These are phyloP conservation scores for Rhogogaster chlorosoma DNA, from an alignment of 2,888 invertebrate genomes.

Conservation along the genomic window DNA sequence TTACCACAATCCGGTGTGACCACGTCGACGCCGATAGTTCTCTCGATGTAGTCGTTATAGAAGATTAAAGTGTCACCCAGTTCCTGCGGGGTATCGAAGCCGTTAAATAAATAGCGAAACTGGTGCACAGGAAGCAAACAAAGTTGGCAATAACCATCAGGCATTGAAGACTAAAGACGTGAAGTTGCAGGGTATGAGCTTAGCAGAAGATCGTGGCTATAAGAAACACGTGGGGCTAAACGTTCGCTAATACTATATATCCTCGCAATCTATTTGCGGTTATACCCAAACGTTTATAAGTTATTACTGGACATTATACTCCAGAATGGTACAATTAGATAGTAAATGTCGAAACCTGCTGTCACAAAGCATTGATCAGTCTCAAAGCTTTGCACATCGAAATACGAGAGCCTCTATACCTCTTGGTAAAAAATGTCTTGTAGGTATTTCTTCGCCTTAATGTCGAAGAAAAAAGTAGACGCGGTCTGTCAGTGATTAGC, in stretches of 20 bases:
- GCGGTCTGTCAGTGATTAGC: not conserved
- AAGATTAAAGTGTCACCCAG: constrained; percentile 27
- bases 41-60: constrained; percentile 40
- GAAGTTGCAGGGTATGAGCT: not conserved
- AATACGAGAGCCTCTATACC: not conserved
- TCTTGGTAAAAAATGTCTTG: not conserved
- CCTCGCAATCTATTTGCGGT: not conserved
- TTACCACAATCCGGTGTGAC: not conserved
- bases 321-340: not conserved
- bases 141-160: constrained; percentile 40
- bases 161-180: not conserved
- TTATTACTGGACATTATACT: not conserved
- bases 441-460: not conserved
- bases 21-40: not conserved
- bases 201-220: constrained; percentile 8
- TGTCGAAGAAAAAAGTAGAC: not conserved
- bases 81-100: constrained; percentile 14
- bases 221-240: constrained; percentile 8
- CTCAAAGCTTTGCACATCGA: not conserved
- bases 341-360: not conserved
- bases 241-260: not conserved
- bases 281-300: not conserved
- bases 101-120: constrained; percentile 35
- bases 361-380: not conserved
- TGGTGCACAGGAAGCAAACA: constrained; percentile 28